These are phyloP conservation scores for Limanda limanda DNA, from an alignment of 2,113 vertebrate species.

Conservation along the genomic window DNA sequence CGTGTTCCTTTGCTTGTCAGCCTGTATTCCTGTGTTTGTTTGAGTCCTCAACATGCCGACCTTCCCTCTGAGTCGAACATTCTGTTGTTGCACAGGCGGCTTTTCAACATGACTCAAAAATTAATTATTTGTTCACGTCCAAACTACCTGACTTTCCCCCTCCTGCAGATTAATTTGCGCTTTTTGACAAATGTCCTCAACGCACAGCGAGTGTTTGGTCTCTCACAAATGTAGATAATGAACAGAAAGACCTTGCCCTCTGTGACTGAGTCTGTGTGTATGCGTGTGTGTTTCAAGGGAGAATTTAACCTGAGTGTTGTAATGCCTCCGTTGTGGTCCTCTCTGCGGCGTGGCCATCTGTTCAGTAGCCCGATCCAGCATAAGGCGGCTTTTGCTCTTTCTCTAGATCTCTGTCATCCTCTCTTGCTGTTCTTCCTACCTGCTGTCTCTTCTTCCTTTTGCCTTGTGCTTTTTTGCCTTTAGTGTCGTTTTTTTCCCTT, in stretches of 20 bases:
- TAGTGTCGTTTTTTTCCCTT: background rate
- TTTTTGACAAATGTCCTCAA: constrained; percentile 21
- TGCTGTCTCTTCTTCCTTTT: background rate
- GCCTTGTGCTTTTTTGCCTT: background rate
- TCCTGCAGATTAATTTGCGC: background rate
- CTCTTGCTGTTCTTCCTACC: constrained; percentile 26
- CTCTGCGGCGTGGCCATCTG: constrained; percentile 76
- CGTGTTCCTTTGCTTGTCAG: background rate
- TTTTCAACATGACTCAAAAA: background rate
- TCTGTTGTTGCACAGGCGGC: background rate
- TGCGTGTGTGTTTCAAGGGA: constrained; percentile 45
- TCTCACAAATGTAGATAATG: constrained; percentile 38
- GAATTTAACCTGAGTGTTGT: constrained; percentile 76
- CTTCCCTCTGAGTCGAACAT: background rate
- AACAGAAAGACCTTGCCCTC: constrained; percentile 59
- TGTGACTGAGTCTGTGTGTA: constrained; percentile 22
- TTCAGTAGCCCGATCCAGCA: constrained; percentile 58
- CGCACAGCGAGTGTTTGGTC: background rate
- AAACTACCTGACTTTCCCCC: background rate
- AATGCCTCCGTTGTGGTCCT: constrained; percentile 69
- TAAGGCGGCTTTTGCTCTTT: constrained; percentile 35
- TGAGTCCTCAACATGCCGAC: background rate
- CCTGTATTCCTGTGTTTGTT: background rate
- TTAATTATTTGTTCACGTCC: constrained; percentile 8
- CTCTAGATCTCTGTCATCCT: constrained; percentile 2